These are phyloP conservation scores for Melanotaenia maccullochi DNA, from an alignment of 2,797 vertebrate genomes.

Conservation along the genomic window DNA sequence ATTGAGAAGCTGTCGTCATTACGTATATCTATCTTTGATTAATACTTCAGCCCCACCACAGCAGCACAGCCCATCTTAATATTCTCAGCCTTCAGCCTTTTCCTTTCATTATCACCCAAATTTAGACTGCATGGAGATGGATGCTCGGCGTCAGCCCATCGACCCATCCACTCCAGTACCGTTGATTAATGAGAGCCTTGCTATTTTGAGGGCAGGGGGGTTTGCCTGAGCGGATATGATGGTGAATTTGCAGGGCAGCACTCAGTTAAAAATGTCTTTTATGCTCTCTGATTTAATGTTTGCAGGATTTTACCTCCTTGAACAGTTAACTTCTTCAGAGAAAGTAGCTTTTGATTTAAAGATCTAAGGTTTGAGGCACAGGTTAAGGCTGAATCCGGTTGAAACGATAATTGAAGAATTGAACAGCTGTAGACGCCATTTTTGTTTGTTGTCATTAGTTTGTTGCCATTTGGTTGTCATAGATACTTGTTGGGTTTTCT, in stretches of 20 bases:
- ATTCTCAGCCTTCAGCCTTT: conserved; percentile 43
- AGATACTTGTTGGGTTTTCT: too few relatives aligned
- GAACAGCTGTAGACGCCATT: too few relatives aligned
- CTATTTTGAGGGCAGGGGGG: conserved; percentile 68
- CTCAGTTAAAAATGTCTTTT: not conserved
- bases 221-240: conserved; percentile 57
- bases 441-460: too few relatives aligned
- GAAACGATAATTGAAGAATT: too few relatives aligned
- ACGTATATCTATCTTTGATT: conserved; percentile 50
- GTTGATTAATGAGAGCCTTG: conserved; percentile 66
- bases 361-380: conserved; percentile 21
- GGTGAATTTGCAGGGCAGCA: conserved; percentile 25
- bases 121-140: conserved; percentile 70
- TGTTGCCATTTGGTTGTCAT: too few relatives aligned
- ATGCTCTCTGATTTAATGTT: not conserved
- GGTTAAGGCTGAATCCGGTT: not conserved
- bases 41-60: conserved; percentile 47
- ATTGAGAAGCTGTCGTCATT: conserved; percentile 45
- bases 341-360: conserved; percentile 37
- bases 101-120: conserved; percentile 67
- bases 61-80: conserved; percentile 47
- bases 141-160: conserved; percentile 55
- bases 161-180: conserved; percentile 29
- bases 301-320: not conserved
- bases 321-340: not conserved